These are phyloP conservation scores for Nothobranchius kuhntae DNA, from an alignment of 2,113 vertebrate species.

Conservation along the genomic window DNA sequence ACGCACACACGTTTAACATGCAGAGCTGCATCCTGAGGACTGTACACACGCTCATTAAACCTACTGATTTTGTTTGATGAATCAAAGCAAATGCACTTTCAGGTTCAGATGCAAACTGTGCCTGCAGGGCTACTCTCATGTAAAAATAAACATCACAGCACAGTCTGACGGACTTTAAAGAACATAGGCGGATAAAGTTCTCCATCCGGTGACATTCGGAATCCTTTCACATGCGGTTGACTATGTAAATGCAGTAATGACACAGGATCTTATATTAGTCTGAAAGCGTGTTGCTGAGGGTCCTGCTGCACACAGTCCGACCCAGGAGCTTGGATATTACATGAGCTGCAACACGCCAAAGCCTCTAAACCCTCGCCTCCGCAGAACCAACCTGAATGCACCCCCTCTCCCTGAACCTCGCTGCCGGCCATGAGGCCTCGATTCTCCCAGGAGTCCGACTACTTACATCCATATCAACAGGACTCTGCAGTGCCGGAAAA, in stretches of 20 bases:
- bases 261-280: slow-evolving; percentile 35
- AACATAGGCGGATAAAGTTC: neutral
- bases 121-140: slow-evolving; percentile 18
- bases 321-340: slow-evolving; percentile 66
- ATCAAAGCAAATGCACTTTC: slow-evolving; percentile 29
- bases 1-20: slow-evolving; percentile 15
- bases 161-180: slow-evolving; percentile 25
- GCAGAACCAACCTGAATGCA: slow-evolving; percentile 68
- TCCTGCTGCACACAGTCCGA: slow-evolving; percentile 44
- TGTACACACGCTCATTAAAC: slow-evolving; percentile 39
- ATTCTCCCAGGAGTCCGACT: slow-evolving; percentile 52
- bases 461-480: slow-evolving; percentile 64
- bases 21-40: slow-evolving; percentile 24
- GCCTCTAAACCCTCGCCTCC: slow-evolving; percentile 68
- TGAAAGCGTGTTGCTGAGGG: slow-evolving; percentile 29
- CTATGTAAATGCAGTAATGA: slow-evolving; percentile 24
- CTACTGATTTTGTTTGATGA: slow-evolving; percentile 49
- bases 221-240: neutral
- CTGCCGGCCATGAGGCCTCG: slow-evolving; percentile 50
- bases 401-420: slow-evolving; percentile 43
- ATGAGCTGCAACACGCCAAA: slow-evolving; percentile 63
- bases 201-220: slow-evolving; percentile 11
- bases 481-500: slow-evolving; percentile 21
- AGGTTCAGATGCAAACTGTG: slow-evolving; percentile 35
- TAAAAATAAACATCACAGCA: slow-evolving; percentile 29